Percentiles rank a stretch among this genome's conserved stretches.
phyloP scores from a whole-genome alignment of 2,113 vertebrate species.

The Gymnogyps californianus region DNA sequence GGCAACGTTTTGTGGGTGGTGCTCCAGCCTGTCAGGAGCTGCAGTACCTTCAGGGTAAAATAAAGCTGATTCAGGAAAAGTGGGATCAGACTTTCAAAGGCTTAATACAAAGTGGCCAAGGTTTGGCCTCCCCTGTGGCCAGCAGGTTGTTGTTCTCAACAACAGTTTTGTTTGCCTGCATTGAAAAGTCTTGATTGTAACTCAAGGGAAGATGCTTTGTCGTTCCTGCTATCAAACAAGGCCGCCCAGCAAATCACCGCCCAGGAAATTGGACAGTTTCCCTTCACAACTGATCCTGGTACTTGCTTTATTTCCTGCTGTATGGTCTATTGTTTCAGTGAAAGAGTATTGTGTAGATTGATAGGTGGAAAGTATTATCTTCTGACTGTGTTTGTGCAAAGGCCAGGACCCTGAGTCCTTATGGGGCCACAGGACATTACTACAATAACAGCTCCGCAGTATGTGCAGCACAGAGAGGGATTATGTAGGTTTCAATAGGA shows the following conservation, averaged over 20 bases:
- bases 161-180: accelerated
- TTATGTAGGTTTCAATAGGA: neutral
- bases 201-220: neutral
- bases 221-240: neutral
- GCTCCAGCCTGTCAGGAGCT: neutral
- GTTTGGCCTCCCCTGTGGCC: neutral
- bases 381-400: neutral
- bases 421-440: neutral
- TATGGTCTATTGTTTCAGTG: neutral
- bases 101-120: neutral
- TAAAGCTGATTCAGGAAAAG: neutral
- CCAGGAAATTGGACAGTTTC: neutral
- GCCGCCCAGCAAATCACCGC: neutral
- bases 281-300: neutral
- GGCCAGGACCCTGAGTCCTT: neutral
- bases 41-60: neutral
- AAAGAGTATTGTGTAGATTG: neutral
- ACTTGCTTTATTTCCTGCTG: neutral
- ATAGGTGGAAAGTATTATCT: neutral
- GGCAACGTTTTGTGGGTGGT: accelerated
- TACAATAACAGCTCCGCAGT: neutral
- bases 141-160: neutral
- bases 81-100: neutral
- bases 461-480: neutral
- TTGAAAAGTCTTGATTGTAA: neutral